phyloP scores from a whole-genome alignment of 2,797 vertebrate species.

The Rhyacichthys aspro region DNA sequence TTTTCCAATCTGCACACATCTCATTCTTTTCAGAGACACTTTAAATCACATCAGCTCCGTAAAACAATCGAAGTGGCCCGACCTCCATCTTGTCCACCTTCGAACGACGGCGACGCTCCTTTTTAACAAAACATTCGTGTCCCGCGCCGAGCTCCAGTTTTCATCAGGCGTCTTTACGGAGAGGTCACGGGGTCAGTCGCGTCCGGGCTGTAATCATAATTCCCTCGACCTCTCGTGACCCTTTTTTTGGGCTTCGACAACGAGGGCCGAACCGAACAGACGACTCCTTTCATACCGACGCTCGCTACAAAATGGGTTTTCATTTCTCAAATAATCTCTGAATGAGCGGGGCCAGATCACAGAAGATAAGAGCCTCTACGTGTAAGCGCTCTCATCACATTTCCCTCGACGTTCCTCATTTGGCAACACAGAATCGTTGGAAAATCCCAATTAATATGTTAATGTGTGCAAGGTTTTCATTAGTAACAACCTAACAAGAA shows the following conservation, averaged over 20 bases:
- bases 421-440: conserved; percentile 47
- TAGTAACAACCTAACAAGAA: conserved; percentile 21
- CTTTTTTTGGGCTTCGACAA: conserved; percentile 64
- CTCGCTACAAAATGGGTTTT: conserved; percentile 79
- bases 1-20: neutral
- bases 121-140: conserved; percentile 50
- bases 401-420: conserved; percentile 29
- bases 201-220: conserved; percentile 72
- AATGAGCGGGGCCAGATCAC: conserved; percentile 73
- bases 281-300: conserved; percentile 67
- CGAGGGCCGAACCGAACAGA: conserved; percentile 68
- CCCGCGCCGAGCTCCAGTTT: conserved; percentile 60
- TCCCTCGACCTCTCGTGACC: conserved; percentile 75
- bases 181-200: conserved; percentile 67
- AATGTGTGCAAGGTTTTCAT: conserved; percentile 67
- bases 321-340: conserved; percentile 83
- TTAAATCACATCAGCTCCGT: conserved; percentile 3
- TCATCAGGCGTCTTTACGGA: conserved; percentile 60
- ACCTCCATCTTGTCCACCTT: conserved; percentile 48
- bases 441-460: conserved; percentile 77
- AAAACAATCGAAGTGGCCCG: neutral
- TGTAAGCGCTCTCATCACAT: conserved; percentile 50
- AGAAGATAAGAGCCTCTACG: conserved; percentile 36
- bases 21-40: neutral
- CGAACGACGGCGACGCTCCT: conserved; percentile 39